These are phyloP conservation scores for Syngnathus typhle DNA, from an alignment of 2,113 vertebrate species.

Conservation along the genomic window DNA sequence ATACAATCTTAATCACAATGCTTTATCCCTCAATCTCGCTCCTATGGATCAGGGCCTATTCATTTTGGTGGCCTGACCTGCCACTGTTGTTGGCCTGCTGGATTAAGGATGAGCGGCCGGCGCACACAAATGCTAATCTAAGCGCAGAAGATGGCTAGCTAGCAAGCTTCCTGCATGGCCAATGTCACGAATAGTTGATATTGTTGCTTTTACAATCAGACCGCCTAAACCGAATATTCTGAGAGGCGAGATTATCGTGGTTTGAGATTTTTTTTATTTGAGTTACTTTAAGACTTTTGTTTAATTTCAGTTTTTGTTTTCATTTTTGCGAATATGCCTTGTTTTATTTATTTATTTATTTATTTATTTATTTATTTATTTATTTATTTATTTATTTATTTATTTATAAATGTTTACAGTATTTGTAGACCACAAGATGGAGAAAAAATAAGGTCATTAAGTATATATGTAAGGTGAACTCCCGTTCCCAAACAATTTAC, in stretches of 20 bases:
- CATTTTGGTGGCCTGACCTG: conserved; percentile 65
- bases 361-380: too few species aligned
- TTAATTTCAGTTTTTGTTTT: too few species aligned
- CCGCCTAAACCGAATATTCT: neutral
- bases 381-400: too few species aligned
- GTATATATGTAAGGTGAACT: too few species aligned
- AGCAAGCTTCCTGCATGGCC: conserved; percentile 15
- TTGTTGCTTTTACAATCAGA: neutral
- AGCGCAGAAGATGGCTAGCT: conserved; percentile 12
- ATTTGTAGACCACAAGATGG: too few species aligned
- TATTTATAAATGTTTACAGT: too few species aligned
- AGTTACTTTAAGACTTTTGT: too few species aligned
- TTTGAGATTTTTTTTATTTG: too few species aligned
- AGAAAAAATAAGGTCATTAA: too few species aligned
- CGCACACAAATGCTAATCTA: conserved; percentile 52
- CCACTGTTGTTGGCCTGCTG: conserved; percentile 67
- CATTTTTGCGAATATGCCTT: too few species aligned
- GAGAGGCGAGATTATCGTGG: neutral
- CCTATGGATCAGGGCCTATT: conserved; percentile 72
- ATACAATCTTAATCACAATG: conserved; percentile 79
- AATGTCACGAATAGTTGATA: conserved; percentile 7
- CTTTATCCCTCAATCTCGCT: conserved; percentile 71
- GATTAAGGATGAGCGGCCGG: conserved; percentile 60
- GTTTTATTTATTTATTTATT: too few species aligned
- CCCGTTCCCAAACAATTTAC: too few species aligned